These are phyloP conservation scores for Platyscapa corneri DNA, from an alignment of 1,140 invertebrate species.

Conservation along the genomic window DNA sequence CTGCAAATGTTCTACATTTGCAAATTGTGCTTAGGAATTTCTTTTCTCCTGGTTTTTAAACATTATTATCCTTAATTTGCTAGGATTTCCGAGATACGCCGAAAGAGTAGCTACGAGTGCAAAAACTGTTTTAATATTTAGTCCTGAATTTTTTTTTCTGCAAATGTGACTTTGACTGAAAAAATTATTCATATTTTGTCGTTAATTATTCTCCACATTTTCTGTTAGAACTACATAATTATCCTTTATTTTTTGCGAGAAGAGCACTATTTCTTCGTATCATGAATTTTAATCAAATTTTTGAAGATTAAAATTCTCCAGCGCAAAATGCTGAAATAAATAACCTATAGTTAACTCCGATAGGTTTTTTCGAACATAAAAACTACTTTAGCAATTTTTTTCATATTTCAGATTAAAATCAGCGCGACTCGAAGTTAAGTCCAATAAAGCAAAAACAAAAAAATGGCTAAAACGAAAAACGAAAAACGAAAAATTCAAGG, in stretches of 20 bases:
- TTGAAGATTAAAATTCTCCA: neutral
- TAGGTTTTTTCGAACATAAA: neutral
- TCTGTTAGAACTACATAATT: neutral
- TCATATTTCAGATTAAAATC: neutral
- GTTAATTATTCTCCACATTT: neutral
- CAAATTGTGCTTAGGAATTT: neutral
- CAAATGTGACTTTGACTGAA: neutral
- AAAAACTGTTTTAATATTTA: no score
- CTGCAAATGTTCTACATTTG: neutral
- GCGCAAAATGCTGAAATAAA: neutral
- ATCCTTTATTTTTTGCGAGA: neutral
- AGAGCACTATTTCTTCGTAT: neutral
- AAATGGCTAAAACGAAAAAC: no score
- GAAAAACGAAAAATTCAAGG: no score
- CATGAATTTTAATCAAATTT: conserved; percentile 7
- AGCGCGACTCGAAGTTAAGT: no score
- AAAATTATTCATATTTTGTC: neutral
- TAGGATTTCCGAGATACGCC: no score
- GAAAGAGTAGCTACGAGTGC: no score
- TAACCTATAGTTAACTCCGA: neutral
- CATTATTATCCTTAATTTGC: neutral
- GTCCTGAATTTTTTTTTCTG: neutral
- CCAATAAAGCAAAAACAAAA: no score
- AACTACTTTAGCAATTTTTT: neutral
- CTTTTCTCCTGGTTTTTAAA: neutral